Base-by-base conservation (phyloP, 2,113 vertebrate species). In the Pristiophorus japonicus region DNA sequence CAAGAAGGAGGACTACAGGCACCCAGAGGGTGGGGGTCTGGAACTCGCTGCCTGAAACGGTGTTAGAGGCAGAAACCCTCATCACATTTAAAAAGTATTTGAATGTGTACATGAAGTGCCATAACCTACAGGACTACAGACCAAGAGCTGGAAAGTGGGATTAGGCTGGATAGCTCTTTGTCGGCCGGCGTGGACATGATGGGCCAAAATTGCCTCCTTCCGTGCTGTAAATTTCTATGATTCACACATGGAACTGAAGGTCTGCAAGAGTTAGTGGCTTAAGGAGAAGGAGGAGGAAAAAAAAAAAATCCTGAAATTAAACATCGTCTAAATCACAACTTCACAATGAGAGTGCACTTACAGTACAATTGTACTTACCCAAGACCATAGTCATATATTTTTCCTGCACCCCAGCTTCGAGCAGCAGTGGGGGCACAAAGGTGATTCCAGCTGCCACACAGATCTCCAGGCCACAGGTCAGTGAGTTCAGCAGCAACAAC, bases 371-470 rank as follows among this genome's bases (percentile, higher is more conserved):
- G 51, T 63, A 96, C 97, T 96, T 96, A 99, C 98, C 98, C 95
- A 99, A 96, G 81, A 99, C 98, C 98, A 99, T 99, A 95, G 98
- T 98, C 98, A 98, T 99, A 97, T 98, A 99, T 96, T 97, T 98
- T 96, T 98, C 98, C 96, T 98, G 97, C 34, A 99, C 97, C 0
- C 98, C 98, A 67, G 98, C 98, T 96, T 99, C 97, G 96, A 99
- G 97, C 96, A 99, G 97, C 96, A 98, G 97, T 0, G 98, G 98
- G 0, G 98, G 98, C 95, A 98, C 98, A 0, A 97, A 98, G 96
- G 98, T 98, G 96, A 98, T 98, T 22, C 98, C 98, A 0, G 98
- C 98, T 0, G 98, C 98, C 97, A 99, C 97, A 93, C 98, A 99
- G 95, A 99, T 98, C 96, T 99, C 98, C 97, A 99, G 96, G 34